These are phyloP conservation scores for Iguana delicatissima DNA, from an alignment of 2,797 vertebrate species.

Conservation along the genomic window DNA sequence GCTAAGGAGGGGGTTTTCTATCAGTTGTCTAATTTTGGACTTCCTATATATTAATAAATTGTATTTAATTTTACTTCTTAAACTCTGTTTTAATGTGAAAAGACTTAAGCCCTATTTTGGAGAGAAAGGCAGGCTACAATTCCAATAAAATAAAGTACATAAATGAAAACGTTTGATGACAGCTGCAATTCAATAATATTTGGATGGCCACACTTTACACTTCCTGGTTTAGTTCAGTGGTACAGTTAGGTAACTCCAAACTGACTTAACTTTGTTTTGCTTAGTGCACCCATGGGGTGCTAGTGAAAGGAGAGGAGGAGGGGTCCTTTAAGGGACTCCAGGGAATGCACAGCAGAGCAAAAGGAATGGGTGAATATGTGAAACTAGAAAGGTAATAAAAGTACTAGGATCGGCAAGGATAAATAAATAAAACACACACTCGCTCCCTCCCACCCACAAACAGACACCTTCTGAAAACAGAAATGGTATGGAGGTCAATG, in stretches of 20 bases:
- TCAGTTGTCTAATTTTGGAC: too few relatives aligned
- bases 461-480: background rate
- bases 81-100: too few relatives aligned
- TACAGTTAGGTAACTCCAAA: background rate
- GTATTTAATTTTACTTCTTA: too few relatives aligned
- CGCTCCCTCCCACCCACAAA: background rate
- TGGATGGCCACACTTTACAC: background rate
- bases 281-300: background rate
- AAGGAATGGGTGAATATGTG: background rate
- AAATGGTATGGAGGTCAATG: background rate
- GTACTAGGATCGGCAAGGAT: too few relatives aligned
- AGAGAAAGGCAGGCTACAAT: background rate
- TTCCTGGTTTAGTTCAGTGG: background rate
- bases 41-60: too few relatives aligned
- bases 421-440: background rate
- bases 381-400: conserved; percentile 22
- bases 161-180: background rate
- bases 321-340: background rate
- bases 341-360: too few relatives aligned
- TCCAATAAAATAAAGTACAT: background rate
- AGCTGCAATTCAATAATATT: background rate
- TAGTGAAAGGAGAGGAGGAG: background rate
- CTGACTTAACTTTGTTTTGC: background rate
- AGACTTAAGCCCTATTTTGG: background rate
- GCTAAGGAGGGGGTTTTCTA: too few relatives aligned